These are phyloP conservation scores for Lumbricus terrestris DNA, from an alignment of 2,888 invertebrate species.

Conservation along the genomic window DNA sequence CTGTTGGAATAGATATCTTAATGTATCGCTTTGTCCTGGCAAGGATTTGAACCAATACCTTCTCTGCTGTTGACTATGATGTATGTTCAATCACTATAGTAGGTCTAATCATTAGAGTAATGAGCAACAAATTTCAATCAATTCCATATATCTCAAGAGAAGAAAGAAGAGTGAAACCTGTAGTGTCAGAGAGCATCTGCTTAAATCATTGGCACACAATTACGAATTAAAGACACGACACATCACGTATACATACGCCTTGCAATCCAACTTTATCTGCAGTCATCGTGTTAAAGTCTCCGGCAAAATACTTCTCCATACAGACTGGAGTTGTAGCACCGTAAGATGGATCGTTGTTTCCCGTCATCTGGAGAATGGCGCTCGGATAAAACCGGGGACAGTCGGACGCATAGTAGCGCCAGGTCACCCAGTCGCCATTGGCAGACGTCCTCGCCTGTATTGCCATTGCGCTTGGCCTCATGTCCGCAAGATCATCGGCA, in stretches of 20 bases:
- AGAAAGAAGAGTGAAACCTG: neutral
- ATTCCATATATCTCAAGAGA: neutral
- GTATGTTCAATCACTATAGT: neutral
- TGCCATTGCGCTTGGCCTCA: conserved; percentile 26
- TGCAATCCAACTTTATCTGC: neutral
- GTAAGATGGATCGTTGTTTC: neutral
- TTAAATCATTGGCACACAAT: neutral
- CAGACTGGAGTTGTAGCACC: conserved; percentile 4
- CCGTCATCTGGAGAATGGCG: neutral
- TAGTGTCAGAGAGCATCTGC: too few species aligned
- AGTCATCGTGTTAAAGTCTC: neutral
- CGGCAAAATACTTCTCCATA: conserved; percentile 4
- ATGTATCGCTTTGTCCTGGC: neutral
- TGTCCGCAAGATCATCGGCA: neutral
- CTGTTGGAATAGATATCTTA: neutral
- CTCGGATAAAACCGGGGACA: conserved; percentile 15
- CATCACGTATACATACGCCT: neutral
- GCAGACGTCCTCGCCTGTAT: neutral
- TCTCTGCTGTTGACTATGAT: too few species aligned
- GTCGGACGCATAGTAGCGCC: conserved; percentile 22
- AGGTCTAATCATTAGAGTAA: neutral
- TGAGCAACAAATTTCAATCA: neutral
- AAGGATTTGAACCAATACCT: neutral
- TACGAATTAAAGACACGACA: neutral
- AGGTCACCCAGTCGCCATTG: conserved; percentile 17